phyloP scores from a whole-genome alignment of 2,113 vertebrate species.

The Leucosticte australis region DNA sequence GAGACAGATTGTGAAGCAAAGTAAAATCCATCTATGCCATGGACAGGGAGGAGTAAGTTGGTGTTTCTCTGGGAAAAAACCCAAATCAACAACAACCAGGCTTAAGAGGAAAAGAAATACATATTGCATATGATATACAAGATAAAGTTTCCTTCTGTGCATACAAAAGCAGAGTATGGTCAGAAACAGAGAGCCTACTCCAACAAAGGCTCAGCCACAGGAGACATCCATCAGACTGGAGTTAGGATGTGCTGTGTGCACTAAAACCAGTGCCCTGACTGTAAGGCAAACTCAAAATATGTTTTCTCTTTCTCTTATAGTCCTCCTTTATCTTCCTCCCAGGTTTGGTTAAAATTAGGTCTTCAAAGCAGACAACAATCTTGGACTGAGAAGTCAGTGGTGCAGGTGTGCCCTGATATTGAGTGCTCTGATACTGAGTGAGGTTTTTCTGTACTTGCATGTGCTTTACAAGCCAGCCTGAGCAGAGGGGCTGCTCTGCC shows the following conservation, averaged over 20 bases:
- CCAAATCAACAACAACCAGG: neutral
- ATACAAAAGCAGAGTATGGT: neutral
- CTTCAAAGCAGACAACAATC: neutral
- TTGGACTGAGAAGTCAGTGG: neutral
- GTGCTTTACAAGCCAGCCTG: rapidly evolving
- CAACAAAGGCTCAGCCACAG: neutral
- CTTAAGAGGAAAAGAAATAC: neutral
- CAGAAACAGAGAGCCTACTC: neutral
- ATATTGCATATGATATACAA: neutral
- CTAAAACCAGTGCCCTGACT: neutral
- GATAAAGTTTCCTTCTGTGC: neutral
- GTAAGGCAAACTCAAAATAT: neutral
- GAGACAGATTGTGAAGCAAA: neutral
- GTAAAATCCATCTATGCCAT: neutral
- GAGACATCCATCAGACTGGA: too few species aligned
- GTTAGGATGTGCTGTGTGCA: neutral
- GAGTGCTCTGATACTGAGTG: rapidly evolving
- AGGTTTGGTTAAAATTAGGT: neutral
- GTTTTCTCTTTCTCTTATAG: neutral
- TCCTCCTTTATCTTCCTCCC: neutral
- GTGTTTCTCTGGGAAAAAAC: neutral
- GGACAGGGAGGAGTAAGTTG: neutral
- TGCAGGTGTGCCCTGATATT: neutral
- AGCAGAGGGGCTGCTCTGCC: neutral
- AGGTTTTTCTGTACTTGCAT: neutral